phyloP scores from a whole-genome alignment of 2,797 vertebrate species.

The Miichthys miiuy region DNA sequence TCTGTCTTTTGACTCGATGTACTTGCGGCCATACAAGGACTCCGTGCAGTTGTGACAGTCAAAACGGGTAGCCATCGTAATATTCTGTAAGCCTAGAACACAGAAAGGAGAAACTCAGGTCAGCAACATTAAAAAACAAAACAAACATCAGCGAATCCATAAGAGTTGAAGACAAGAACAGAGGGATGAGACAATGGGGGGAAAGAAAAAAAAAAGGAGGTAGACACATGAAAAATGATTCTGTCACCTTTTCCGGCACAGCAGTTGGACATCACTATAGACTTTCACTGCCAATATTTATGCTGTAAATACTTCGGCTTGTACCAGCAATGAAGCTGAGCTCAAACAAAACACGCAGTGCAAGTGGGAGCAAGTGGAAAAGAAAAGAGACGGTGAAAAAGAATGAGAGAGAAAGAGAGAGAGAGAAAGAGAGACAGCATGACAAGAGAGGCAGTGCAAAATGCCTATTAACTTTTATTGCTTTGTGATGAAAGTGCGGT shows the following conservation, averaged over 20 bases:
- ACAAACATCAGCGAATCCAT: not conserved
- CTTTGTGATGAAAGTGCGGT: constrained; percentile 67
- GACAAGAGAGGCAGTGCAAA: constrained; percentile 55
- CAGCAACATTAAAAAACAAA: not conserved
- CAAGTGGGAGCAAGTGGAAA: constrained; percentile 66
- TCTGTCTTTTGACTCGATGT: constrained; percentile 94
- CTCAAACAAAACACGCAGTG: constrained; percentile 59
- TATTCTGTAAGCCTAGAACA: constrained; percentile 46
- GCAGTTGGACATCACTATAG: constrained; percentile 37
- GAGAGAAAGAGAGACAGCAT: constrained; percentile 2
- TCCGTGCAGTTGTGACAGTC: constrained; percentile 98
- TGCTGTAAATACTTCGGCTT: constrained; percentile 67
- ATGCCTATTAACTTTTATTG: constrained; percentile 74
- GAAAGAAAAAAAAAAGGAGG: not conserved
- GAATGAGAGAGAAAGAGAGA: constrained; percentile 9
- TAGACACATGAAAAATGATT: no score
- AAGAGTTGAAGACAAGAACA: constrained; percentile 12
- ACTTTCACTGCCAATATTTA: constrained; percentile 67
- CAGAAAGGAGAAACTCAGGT: constrained; percentile 26
- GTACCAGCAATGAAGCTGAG: constrained; percentile 48
- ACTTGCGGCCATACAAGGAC: constrained; percentile 97
- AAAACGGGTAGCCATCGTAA: constrained; percentile 94
- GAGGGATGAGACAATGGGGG: constrained; percentile 12
- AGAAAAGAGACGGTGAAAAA: constrained; percentile 19
- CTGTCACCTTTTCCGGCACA: constrained; percentile 49